Evolutionary conservation across 2,888 invertebrate genomes (phyloP), one percentile per base, ranked within the genome.

Genomic region (Crepidodera aurea): DNA sequence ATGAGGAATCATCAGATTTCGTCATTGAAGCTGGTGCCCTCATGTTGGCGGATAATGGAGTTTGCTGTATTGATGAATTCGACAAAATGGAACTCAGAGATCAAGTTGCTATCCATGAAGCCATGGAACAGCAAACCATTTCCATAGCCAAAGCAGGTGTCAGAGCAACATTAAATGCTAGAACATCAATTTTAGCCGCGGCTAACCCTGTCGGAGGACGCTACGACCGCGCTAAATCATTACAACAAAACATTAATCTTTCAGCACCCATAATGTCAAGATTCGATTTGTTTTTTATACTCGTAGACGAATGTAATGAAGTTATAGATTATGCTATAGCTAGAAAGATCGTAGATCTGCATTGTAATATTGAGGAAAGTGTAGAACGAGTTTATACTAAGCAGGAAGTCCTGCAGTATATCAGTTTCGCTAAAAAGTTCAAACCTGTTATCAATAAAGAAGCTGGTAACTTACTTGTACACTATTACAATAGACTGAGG

Each of bases 81-180:
- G 99, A 99, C 81, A 99, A 99, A 83, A 99, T 99, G 99, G 98
- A 99, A 80, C 87, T 88, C 0, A 87, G 89, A 48, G 99, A 99
- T 85, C 98, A 99, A 81, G 76, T 99, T 4, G 98, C 99, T 44
- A 99, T 99, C 71, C 99, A 99, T 84, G 99, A 99, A 83, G 99
- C 99, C 2, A 99, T 99, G 99, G 99, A 99, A 84, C 99, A 99
- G 77, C 99, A 99, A 82, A 99, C 99, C 0, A 99, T 99, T 71
- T 97, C 98, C 0, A 87, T 99, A 61, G 98, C 99, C 0, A 99
- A 99, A 86, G 94, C 99, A 0, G 98, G 91, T 12, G 73, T 99
- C 0, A 88, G 98, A 71, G 99, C 99, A 0, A 98, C 98, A 0
- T 83, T 99, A 16, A 99, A 99, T 83, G 99, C 99, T 0, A 86